Percentiles rank a stretch among this genome's conserved stretches.
These are phyloP conservation scores for Sarcophaga subvicina DNA, from an alignment of 2,888 invertebrate genomes.

Conservation along the genomic window DNA sequence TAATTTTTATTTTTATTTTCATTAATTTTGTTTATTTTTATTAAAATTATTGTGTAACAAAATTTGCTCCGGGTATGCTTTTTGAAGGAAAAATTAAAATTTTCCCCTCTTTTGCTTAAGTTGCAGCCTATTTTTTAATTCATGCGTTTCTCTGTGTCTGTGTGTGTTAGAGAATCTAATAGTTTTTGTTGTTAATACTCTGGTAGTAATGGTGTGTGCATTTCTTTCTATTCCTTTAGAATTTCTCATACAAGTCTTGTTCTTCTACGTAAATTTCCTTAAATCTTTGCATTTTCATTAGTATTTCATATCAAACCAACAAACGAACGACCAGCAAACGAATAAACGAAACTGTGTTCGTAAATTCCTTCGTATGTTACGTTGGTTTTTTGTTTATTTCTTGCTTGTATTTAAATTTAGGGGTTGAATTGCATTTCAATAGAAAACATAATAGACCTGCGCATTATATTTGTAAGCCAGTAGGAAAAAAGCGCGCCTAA, in stretches of 20 bases:
- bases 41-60: too few relatives aligned
- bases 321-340: background rate
- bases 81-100: background rate
- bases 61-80: too few relatives aligned
- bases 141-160: background rate
- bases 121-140: constrained; percentile 46
- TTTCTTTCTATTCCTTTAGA: constrained; percentile 64
- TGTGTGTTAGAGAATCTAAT: constrained; percentile 23
- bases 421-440: constrained; percentile 42
- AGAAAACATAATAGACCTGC: constrained; percentile 53
- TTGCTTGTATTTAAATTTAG: constrained; percentile 50
- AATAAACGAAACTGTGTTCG: background rate
- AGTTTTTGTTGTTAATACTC: constrained; percentile 31
- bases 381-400: background rate
- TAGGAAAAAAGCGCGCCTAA: constrained; percentile 69
- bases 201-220: constrained; percentile 60
- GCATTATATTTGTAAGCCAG: constrained; percentile 59
- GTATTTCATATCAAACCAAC: constrained; percentile 7
- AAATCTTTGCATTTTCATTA: constrained; percentile 48
- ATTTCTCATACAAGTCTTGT: constrained; percentile 21
- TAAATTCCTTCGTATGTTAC: constrained; percentile 18
- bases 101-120: constrained; percentile 43
- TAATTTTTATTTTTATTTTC: constrained; percentile 7
- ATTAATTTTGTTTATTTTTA: background rate
- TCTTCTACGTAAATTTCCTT: constrained; percentile 23